Evolutionary conservation across 2,888 invertebrate genomes (phyloP).

Genomic region (Netelia fuscicornis): DNA sequence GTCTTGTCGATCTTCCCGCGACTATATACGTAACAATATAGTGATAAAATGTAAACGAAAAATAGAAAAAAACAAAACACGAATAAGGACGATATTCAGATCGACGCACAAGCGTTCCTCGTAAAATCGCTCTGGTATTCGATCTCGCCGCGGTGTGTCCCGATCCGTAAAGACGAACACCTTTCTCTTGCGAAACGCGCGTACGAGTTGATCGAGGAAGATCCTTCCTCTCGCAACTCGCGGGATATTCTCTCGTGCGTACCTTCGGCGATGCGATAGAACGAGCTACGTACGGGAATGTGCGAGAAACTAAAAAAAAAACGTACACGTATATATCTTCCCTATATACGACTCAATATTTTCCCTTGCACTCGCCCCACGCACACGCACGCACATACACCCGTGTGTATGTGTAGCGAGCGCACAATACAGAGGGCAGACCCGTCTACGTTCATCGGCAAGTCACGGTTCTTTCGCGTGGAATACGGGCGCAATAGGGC

Average conservation of each 20-base stretch:
- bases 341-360: background rate
- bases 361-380: background rate
- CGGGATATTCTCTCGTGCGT: slow-evolving; percentile 56
- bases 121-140: slow-evolving; percentile 44
- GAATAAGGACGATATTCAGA: slow-evolving; percentile 1
- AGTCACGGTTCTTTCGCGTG: slow-evolving; percentile 14
- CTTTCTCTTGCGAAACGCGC: slow-evolving; percentile 63
- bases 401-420: background rate
- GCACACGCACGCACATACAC: no score
- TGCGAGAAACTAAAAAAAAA: background rate
- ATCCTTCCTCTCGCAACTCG: slow-evolving; percentile 15
- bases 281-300: slow-evolving; percentile 15
- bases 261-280: slow-evolving; percentile 37
- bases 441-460: background rate
- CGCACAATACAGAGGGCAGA: slow-evolving; percentile 6
- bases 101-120: slow-evolving; percentile 20
- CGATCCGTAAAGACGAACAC: slow-evolving; percentile 51
- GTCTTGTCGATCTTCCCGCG: no score
- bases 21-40: no score
- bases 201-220: slow-evolving; percentile 25
- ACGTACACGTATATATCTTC: background rate
- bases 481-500: slow-evolving; percentile 3
- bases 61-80: no score
- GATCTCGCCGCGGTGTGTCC: slow-evolving; percentile 39
- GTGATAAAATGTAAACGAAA: no score